Evolutionary conservation across 2,797 vertebrate genomes (phyloP).

Genomic region (Trachops cirrhosus): DNA sequence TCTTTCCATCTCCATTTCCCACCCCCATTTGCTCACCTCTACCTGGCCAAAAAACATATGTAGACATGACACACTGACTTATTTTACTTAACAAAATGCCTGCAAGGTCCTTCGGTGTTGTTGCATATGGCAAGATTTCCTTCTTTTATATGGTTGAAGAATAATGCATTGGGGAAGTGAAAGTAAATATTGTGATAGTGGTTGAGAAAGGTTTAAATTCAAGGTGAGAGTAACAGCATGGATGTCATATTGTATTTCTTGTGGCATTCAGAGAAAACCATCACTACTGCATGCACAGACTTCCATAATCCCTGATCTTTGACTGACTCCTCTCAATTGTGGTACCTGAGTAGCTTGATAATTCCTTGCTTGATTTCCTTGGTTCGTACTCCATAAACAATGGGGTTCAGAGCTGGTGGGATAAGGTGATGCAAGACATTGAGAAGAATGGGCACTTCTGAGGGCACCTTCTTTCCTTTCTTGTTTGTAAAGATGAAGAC

Average conservation of each 20-base stretch:
- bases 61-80: not conserved
- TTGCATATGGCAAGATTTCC: not conserved
- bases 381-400: slow-evolving; percentile 51
- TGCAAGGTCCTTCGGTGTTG: not conserved
- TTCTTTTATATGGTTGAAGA: not conserved
- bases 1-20: not conserved
- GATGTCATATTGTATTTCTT: not conserved
- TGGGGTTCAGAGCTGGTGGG: slow-evolving; percentile 44
- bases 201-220: not conserved
- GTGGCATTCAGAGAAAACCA: not conserved
- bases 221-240: not conserved
- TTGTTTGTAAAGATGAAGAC: slow-evolving; percentile 70
- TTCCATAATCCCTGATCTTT: not conserved
- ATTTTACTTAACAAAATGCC: not conserved
- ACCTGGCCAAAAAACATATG: not conserved
- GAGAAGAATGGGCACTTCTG: slow-evolving; percentile 56
- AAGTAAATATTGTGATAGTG: not conserved
- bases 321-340: not conserved
- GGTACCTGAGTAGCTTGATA: slow-evolving; percentile 41
- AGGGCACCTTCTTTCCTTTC: slow-evolving; percentile 24
- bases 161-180: not conserved
- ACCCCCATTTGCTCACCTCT: not conserved
- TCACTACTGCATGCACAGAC: not conserved
- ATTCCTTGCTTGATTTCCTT: slow-evolving; percentile 59
- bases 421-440: slow-evolving; percentile 53